phyloP scores from a whole-genome alignment of 2,888 invertebrate species.

The Hyles lineata region DNA sequence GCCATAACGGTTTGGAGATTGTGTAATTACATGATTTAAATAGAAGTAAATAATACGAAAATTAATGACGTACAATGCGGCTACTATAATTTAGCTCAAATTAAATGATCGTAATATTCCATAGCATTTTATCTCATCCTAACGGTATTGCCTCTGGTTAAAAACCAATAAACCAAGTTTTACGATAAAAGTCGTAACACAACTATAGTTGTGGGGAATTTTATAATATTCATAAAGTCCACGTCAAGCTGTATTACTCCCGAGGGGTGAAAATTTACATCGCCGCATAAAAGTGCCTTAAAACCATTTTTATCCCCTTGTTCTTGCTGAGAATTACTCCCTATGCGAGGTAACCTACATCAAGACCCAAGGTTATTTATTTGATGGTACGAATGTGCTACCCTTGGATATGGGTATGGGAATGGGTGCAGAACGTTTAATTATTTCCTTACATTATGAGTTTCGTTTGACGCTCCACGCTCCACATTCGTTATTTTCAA shows the following conservation, averaged over 20 bases:
- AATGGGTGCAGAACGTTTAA: constrained; percentile 12
- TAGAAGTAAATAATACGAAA: too few species aligned
- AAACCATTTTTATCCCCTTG: constrained; percentile 23
- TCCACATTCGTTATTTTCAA: constrained; percentile 9
- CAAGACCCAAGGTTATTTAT: constrained; percentile 28
- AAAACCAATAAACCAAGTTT: background rate
- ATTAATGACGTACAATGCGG: too few species aligned
- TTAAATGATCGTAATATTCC: background rate
- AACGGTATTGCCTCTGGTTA: too few species aligned
- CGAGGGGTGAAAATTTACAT: constrained; percentile 22
- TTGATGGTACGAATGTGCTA: constrained; percentile 25
- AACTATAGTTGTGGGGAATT: constrained; percentile 3
- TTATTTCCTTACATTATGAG: constrained; percentile 16
- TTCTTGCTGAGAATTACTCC: constrained; percentile 17
- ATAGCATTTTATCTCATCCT: background rate
- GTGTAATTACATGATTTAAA: too few species aligned
- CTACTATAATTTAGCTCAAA: background rate
- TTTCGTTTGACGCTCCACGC: background rate
- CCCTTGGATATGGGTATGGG: too few species aligned
- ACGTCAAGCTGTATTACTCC: constrained; percentile 7
- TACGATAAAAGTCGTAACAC: constrained; percentile 1
- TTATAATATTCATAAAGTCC: constrained; percentile 21
- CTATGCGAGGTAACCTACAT: constrained; percentile 29
- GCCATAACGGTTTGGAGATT: too few species aligned
- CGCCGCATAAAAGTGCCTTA: constrained; percentile 22